These are phyloP conservation scores for Schizaphis graminum DNA, from an alignment of 2,888 invertebrate genomes.

Conservation along the genomic window DNA sequence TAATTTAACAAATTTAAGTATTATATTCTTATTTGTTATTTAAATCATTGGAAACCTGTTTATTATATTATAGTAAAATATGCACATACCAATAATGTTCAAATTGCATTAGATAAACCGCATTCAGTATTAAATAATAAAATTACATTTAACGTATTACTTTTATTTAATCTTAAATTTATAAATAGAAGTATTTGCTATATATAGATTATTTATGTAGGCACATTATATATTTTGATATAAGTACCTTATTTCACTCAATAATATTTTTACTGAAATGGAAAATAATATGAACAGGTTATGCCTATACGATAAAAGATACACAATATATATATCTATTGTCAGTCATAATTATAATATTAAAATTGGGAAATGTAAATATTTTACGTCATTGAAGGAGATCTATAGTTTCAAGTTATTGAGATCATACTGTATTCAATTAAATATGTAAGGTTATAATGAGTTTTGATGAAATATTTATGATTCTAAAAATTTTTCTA, in stretches of 20 bases:
- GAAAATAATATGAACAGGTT: neutral
- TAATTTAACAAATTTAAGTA: neutral
- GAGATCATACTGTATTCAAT: neutral
- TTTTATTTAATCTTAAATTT: neutral
- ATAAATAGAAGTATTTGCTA: neutral
- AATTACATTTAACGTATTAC: neutral
- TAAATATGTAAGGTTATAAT: neutral
- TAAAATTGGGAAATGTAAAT: neutral
- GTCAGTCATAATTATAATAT: neutral
- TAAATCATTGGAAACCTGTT: neutral
- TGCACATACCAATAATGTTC: neutral
- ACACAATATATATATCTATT: neutral
- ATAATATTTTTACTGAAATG: neutral
- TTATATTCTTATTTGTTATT: neutral
- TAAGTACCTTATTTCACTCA: neutral
- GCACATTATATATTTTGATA: neutral
- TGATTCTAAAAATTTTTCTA: constrained; percentile 20
- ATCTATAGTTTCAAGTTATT: neutral
- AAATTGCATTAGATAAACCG: neutral
- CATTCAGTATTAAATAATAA: neutral
- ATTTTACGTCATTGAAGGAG: neutral
- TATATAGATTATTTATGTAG: neutral
- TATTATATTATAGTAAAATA: neutral
- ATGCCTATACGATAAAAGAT: neutral
- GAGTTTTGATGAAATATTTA: constrained; percentile 27